phyloP scores from a whole-genome alignment of 2,113 vertebrate species.

The Aythya baeri region DNA sequence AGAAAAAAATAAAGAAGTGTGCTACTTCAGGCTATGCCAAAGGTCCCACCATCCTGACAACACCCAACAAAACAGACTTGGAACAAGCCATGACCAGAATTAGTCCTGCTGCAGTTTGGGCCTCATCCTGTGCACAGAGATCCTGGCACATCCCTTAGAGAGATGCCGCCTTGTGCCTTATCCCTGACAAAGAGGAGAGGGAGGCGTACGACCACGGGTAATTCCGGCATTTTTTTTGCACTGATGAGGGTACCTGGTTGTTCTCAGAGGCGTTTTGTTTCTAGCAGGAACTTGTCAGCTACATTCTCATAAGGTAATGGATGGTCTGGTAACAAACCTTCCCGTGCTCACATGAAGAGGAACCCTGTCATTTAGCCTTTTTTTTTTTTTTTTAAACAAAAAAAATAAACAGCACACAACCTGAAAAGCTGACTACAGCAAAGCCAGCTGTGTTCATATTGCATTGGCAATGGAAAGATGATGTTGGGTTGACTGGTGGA shows the following conservation, averaged over 20 bases:
- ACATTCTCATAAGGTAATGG: not conserved
- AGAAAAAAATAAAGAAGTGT: not conserved
- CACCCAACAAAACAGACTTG: not conserved
- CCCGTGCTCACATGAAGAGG: not conserved
- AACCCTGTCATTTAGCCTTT: not conserved
- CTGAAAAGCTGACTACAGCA: not conserved
- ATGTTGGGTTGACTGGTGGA: not conserved
- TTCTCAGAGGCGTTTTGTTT: not conserved
- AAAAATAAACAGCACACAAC: not conserved
- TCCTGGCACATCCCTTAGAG: not conserved
- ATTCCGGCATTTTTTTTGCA: not conserved
- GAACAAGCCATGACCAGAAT: not conserved
- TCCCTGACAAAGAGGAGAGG: not conserved
- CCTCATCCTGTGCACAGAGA: not conserved
- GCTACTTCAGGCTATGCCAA: conserved; percentile 34
- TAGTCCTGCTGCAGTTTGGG: conserved; percentile 25
- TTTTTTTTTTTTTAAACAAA: no score
- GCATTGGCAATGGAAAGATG: no score
- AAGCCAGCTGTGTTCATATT: not conserved
- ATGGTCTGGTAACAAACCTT: not conserved
- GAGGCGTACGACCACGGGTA: not conserved
- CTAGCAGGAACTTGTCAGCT: not conserved
- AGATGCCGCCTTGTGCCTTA: not conserved
- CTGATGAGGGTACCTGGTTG: not conserved
- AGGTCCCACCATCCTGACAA: conserved; percentile 16